Percentiles rank a stretch among this genome's conserved stretches.
Evolutionary conservation across 1,140 invertebrate genomes (phyloP).

Genomic region (Proales similis): DNA sequence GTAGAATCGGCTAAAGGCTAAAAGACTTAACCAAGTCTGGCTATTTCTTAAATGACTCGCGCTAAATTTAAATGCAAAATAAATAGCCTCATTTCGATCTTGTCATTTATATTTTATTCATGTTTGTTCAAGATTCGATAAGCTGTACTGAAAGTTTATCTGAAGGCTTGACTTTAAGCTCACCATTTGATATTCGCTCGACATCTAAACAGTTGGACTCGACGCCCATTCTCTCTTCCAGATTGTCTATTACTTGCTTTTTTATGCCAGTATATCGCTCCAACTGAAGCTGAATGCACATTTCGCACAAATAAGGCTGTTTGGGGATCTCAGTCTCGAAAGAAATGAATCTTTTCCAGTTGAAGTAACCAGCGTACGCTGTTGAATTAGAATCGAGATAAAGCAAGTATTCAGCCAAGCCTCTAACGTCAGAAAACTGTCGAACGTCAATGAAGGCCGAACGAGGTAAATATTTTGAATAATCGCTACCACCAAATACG

Average conservation of each 20-base stretch:
- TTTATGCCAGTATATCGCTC: constrained; percentile 2
- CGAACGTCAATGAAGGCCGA: constrained; percentile 37
- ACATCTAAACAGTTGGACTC: too few relatives aligned
- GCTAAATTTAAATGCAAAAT: too few relatives aligned
- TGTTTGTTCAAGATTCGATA: too few relatives aligned
- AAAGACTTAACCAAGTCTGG: too few relatives aligned
- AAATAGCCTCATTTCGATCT: too few relatives aligned
- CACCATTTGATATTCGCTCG: too few relatives aligned
- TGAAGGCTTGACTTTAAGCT: too few relatives aligned
- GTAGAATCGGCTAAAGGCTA: too few relatives aligned
- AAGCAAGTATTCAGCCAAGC: constrained; percentile 39
- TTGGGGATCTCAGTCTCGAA: background rate
- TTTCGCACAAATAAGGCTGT: background rate
- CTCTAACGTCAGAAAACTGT: constrained; percentile 37
- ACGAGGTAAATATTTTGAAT: constrained; percentile 28
- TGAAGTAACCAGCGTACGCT: constrained; percentile 22
- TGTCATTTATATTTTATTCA: too few relatives aligned
- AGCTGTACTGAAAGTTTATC: too few relatives aligned
- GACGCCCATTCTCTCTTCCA: too few relatives aligned
- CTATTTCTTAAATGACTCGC: too few relatives aligned
- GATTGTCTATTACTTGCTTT: background rate
- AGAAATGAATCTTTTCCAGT: constrained; percentile 14
- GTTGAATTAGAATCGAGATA: constrained; percentile 36
- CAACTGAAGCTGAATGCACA: constrained; percentile 26
- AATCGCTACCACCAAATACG: constrained; percentile 33